Conservation (phyloP, 2,888 invertebrate species). For the Catonia carolina region DNA sequence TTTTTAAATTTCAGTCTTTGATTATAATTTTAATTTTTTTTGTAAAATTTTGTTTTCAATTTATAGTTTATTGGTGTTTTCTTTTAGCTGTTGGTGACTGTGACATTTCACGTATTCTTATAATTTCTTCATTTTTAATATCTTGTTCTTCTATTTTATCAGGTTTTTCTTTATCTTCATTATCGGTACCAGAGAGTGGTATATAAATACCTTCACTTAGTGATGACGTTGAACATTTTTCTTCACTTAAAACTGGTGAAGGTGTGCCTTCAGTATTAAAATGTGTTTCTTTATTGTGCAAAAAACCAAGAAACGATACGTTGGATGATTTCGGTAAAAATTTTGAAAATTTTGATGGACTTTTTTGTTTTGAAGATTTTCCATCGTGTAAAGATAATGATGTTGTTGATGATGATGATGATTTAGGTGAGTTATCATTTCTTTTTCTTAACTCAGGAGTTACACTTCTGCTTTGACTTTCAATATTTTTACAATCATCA, state of each 20-base stretch:
- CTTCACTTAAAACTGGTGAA: not conserved
- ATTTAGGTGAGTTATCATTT: conserved; percentile 48
- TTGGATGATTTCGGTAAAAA: conserved; percentile 22
- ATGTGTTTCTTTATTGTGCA: conserved; percentile 1
- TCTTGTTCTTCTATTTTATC: conserved; percentile 1
- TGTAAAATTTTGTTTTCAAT: too few species aligned
- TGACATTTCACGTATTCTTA: conserved; percentile 28
- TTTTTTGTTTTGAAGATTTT: too few species aligned
- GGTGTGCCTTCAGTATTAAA: not conserved
- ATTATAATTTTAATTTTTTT: too few species aligned
- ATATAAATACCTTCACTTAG: not conserved
- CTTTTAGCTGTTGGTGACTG: conserved; percentile 23
- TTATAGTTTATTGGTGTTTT: conserved; percentile 5
- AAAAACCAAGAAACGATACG: conserved; percentile 10
- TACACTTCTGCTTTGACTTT: not conserved
- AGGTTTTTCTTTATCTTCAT: not conserved
- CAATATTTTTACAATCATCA: not conserved
- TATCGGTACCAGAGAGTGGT: not conserved
- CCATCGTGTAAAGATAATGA: too few species aligned
- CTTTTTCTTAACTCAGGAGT: conserved; percentile 39
- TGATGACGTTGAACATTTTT: not conserved
- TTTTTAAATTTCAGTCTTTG: too few species aligned
- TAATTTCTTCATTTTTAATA: not conserved
- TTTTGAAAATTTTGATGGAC: conserved; percentile 35
- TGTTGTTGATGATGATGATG: conserved; percentile 47